These are phyloP conservation scores for Centropyge bicolor DNA, from an alignment of 2,797 vertebrate species.

Conservation along the genomic window DNA sequence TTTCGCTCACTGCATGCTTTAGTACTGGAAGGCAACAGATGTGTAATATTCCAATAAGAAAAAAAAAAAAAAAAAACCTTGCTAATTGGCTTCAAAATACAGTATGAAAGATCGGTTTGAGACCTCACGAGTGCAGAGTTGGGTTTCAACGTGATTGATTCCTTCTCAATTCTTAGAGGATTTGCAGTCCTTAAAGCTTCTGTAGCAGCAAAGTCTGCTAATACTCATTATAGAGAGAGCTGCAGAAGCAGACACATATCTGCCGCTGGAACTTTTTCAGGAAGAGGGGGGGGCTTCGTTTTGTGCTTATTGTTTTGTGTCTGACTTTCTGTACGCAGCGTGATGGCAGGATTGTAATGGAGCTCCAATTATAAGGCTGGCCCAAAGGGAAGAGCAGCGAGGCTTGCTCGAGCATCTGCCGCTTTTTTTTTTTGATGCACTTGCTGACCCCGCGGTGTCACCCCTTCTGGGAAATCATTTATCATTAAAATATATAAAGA, in stretches of 20 bases:
- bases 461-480: conserved; percentile 60
- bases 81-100: conserved; percentile 57
- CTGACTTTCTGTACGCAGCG: conserved; percentile 40
- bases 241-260: conserved; percentile 35
- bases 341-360: conserved; percentile 60
- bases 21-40: conserved; percentile 38
- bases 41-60: conserved; percentile 30
- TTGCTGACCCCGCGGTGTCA: conserved; percentile 68
- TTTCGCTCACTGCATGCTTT: conserved; percentile 36
- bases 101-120: conserved; percentile 9
- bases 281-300: conserved; percentile 10
- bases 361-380: conserved; percentile 75
- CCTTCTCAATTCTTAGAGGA: conserved; percentile 52
- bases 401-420: conserved; percentile 77
- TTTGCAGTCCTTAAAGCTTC: conserved; percentile 49
- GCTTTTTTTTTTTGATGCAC: conserved; percentile 65
- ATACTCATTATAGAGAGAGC: conserved; percentile 54
- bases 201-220: conserved; percentile 29
- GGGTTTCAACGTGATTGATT: conserved; percentile 49
- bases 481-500: conserved; percentile 57
- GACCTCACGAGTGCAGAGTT: conserved; percentile 43
- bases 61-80: conserved; percentile 19
- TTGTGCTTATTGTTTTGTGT: conserved; percentile 28
- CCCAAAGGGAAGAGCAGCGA: conserved; percentile 73
- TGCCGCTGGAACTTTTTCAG: conserved; percentile 37